Conservation (phyloP, 2,888 invertebrate species). For the Tubulanus polymorphus region DNA sequence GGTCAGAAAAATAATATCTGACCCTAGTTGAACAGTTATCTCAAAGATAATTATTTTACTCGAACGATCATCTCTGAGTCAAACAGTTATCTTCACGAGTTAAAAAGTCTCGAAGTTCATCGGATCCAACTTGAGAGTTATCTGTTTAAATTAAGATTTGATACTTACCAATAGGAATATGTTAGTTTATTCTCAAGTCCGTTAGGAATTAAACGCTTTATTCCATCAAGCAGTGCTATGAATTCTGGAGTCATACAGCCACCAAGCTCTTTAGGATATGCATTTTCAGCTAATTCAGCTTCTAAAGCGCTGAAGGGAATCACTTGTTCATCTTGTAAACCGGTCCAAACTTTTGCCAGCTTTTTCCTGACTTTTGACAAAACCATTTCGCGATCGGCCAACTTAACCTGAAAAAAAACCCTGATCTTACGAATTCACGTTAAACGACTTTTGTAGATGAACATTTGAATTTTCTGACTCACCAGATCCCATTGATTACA, state of each 20-base stretch:
- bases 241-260: constrained; percentile 31
- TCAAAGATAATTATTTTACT: too few relatives aligned
- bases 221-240: constrained; percentile 25
- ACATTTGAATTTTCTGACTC: neutral
- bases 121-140: too few relatives aligned
- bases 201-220: constrained; percentile 26
- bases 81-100: too few relatives aligned
- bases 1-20: too few relatives aligned
- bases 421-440: too few relatives aligned
- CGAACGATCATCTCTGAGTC: too few relatives aligned
- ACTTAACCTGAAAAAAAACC: constrained; percentile 19
- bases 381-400: constrained; percentile 24
- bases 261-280: too few relatives aligned
- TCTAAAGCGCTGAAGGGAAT: constrained; percentile 26
- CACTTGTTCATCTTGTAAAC: constrained; percentile 23
- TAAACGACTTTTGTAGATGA: too few relatives aligned
- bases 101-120: too few relatives aligned
- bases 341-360: constrained; percentile 26
- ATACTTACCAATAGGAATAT: constrained; percentile 16
- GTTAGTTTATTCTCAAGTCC: constrained; percentile 23
- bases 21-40: too few relatives aligned
- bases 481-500: constrained; percentile 45
- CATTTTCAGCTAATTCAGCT: constrained; percentile 23
- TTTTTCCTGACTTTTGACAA: constrained; percentile 24
- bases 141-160: too few relatives aligned